phyloP scores from a whole-genome alignment of 2,113 vertebrate species.

The Theropithecus gelada region DNA sequence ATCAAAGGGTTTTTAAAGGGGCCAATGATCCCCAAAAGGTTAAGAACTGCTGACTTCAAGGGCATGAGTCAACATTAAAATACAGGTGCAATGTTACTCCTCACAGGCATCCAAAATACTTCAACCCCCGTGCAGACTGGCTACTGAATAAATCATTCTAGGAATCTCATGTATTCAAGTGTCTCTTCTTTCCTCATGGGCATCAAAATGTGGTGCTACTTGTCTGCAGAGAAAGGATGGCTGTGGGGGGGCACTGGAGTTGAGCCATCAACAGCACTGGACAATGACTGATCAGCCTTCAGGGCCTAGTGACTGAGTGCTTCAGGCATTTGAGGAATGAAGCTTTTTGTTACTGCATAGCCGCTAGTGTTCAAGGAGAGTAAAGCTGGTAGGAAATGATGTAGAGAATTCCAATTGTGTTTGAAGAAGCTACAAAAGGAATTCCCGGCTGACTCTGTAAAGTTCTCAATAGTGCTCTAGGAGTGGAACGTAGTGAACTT shows the following conservation, averaged over 20 bases:
- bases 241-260: neutral
- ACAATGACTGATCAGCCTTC: neutral
- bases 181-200: neutral
- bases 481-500: neutral
- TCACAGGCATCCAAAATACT: neutral
- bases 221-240: neutral
- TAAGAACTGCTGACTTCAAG: neutral
- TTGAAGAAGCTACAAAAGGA: neutral
- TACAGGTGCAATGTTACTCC: neutral
- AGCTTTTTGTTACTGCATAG: neutral
- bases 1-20: neutral
- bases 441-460: neutral
- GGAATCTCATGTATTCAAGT: neutral
- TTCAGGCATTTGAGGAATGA: neutral
- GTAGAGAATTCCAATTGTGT: neutral
- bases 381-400: neutral
- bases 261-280: neutral
- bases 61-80: neutral
- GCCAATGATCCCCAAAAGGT: neutral
- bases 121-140: neutral
- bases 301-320: neutral
- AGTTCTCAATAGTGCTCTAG: neutral
- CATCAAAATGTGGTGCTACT: neutral
- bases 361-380: neutral
- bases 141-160: neutral